A percentile compares a stretch with the other conserved stretches of the same genome.
These are phyloP conservation scores for Atherinosoma microstoma DNA, from an alignment of 2,797 vertebrate genomes.

Conservation along the genomic window DNA sequence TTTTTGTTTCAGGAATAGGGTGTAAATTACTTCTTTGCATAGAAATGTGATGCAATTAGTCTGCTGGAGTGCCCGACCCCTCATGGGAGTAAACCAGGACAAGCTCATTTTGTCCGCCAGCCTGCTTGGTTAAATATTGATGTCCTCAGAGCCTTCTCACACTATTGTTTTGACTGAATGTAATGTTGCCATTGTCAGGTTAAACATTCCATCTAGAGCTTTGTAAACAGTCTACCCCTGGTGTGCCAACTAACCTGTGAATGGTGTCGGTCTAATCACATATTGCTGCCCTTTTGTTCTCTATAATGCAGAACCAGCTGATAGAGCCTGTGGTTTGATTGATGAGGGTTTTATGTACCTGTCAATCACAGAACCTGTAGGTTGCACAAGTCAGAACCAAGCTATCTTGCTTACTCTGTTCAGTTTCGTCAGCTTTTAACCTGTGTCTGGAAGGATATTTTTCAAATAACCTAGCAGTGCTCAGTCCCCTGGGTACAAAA, in stretches of 20 bases:
- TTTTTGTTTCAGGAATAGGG: slow-evolving; percentile 43
- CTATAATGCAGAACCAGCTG: slow-evolving; percentile 45
- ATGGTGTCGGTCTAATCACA: slow-evolving; percentile 65
- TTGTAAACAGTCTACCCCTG: slow-evolving; percentile 58
- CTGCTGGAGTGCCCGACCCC: slow-evolving; percentile 28
- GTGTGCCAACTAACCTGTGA: slow-evolving; percentile 55
- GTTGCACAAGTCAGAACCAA: slow-evolving; percentile 25
- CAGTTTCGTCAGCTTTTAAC: slow-evolving; percentile 29
- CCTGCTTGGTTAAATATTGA: slow-evolving; percentile 70
- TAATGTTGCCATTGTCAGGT: slow-evolving; percentile 43
- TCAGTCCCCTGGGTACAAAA: not conserved
- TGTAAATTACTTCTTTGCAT: slow-evolving; percentile 60
- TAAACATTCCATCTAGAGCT: slow-evolving; percentile 38
- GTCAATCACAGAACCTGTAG: slow-evolving; percentile 60
- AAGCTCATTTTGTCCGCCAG: slow-evolving; percentile 45
- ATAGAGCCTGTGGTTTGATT: slow-evolving; percentile 62
- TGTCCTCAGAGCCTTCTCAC: slow-evolving; percentile 46
- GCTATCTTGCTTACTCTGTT: slow-evolving; percentile 19
- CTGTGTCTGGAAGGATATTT: slow-evolving; percentile 6
- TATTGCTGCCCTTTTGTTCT: slow-evolving; percentile 51
- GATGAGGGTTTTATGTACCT: slow-evolving; percentile 61
- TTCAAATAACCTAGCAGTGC: slow-evolving; percentile 1
- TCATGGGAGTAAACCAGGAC: slow-evolving; percentile 60
- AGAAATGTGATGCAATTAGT: slow-evolving; percentile 62
- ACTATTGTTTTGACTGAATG: slow-evolving; percentile 62